phyloP scores from a whole-genome alignment of 2,888 invertebrate genomes.

The Phaonia tiefii region DNA sequence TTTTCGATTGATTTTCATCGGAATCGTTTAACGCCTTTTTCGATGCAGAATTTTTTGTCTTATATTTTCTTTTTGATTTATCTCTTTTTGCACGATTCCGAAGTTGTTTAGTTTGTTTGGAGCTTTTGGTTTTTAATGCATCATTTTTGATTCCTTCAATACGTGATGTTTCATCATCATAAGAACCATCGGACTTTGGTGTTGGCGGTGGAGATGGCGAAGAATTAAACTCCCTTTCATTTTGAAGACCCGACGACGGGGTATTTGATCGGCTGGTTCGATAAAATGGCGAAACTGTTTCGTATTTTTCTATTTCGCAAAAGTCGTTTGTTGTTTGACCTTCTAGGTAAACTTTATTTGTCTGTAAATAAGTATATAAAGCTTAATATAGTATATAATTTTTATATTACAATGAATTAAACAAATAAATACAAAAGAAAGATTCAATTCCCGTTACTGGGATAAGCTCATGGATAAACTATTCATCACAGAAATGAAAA shows the following conservation, averaged over 20 bases:
- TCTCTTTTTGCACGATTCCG: neutral
- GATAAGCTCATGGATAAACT: too few species aligned
- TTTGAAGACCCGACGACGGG: neutral
- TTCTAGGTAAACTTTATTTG: slow-evolving; percentile 41
- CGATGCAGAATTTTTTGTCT: neutral
- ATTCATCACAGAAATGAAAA: too few species aligned
- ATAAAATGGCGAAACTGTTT: slow-evolving; percentile 41
- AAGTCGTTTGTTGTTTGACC: slow-evolving; percentile 12
- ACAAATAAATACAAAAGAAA: too few species aligned
- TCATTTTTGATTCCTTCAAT: neutral
- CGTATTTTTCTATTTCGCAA: slow-evolving; percentile 46
- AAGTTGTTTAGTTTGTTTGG: neutral
- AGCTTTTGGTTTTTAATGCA: slow-evolving; percentile 1
- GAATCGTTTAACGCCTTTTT: neutral
- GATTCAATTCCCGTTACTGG: too few species aligned
- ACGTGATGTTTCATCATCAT: neutral
- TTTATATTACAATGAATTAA: too few species aligned
- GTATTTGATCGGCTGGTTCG: slow-evolving; percentile 8
- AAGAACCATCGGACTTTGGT: neutral
- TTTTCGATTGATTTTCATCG: slow-evolving; percentile 12
- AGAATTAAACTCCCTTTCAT: neutral
- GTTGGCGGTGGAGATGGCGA: neutral
- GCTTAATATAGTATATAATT: too few species aligned
- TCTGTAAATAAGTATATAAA: slow-evolving; percentile 48
- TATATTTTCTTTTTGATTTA: neutral